These are phyloP conservation scores for Phenganax stokvisi DNA, from an alignment of 92 coral and sea anemone species.

Conservation along the genomic window DNA sequence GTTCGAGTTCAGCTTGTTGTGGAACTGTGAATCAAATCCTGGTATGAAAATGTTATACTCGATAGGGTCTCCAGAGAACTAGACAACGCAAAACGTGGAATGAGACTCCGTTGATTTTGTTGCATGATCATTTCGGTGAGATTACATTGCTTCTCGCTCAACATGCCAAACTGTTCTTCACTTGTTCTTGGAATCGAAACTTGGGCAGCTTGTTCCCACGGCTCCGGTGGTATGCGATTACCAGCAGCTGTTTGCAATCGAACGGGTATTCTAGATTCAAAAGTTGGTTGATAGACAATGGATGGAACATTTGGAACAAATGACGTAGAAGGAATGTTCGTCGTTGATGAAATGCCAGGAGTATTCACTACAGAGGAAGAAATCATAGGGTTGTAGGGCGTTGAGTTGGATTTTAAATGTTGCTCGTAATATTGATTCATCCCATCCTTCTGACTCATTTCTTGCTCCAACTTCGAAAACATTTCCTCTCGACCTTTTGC, in stretches of 20 bases:
- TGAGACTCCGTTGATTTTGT: constrained; percentile 42
- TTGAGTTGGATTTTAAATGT: not conserved
- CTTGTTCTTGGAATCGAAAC: too few relatives aligned
- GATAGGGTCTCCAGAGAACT: constrained; percentile 47
- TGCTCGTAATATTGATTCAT: constrained; percentile 22
- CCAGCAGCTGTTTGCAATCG: too few relatives aligned
- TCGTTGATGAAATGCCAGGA: not conserved
- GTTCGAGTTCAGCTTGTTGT: constrained; percentile 14
- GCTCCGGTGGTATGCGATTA: too few relatives aligned
- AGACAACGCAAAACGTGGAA: constrained; percentile 47
- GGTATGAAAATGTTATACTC: constrained; percentile 35
- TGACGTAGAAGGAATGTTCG: constrained; percentile 16
- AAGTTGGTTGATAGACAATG: too few relatives aligned
- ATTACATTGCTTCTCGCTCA: constrained; percentile 41
- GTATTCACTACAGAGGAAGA: not conserved
- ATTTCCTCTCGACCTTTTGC: constrained; percentile 16
- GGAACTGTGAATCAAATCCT: constrained; percentile 48
- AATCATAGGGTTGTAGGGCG: not conserved
- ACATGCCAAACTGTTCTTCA: not conserved
- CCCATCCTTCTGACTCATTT: constrained; percentile 7
- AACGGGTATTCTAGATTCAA: too few relatives aligned
- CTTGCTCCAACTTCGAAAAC: constrained; percentile 21
- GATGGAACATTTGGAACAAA: not conserved
- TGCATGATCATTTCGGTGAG: constrained; percentile 40
- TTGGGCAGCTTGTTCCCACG: too few relatives aligned